Conservation (phyloP, 2,113 vertebrate genomes). For the Peucedramus taeniatus region DNA sequence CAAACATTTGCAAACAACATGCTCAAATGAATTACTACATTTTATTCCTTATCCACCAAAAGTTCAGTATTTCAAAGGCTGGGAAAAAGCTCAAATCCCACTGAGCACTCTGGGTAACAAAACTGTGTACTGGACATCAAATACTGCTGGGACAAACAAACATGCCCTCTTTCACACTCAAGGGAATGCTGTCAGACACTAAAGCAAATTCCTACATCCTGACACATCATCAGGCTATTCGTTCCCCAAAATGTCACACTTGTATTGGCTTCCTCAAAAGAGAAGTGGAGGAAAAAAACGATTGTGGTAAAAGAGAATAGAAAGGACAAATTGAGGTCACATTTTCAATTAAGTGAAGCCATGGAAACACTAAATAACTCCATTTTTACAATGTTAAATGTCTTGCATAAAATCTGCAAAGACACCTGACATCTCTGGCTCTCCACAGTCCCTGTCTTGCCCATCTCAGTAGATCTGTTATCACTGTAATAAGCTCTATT, state of each 20-base stretch:
- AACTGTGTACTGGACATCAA: neutral
- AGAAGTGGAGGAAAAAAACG: neutral
- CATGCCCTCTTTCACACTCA: neutral
- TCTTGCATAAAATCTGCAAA: neutral
- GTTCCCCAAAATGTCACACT: neutral
- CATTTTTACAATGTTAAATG: neutral
- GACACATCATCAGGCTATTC: neutral
- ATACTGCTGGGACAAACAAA: neutral
- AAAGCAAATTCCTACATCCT: neutral
- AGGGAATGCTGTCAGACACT: neutral
- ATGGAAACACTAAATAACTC: neutral
- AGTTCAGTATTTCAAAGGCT: neutral
- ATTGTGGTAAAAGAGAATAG: neutral
- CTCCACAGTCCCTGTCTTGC: fast-evolving
- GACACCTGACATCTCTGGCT: neutral
- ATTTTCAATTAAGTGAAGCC: neutral
- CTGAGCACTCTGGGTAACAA: neutral
- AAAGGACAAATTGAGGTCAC: neutral
- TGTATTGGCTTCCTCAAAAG: neutral
- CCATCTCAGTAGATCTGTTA: neutral
- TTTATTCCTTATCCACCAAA: neutral
- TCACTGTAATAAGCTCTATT: fast-evolving
- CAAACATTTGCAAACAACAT: neutral
- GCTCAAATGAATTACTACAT: neutral
- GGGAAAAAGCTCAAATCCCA: neutral